A percentile compares a stretch with the other conserved stretches of the same genome.
Conservation (phyloP, 2,113 vertebrate genomes). For the Riparia riparia region DNA sequence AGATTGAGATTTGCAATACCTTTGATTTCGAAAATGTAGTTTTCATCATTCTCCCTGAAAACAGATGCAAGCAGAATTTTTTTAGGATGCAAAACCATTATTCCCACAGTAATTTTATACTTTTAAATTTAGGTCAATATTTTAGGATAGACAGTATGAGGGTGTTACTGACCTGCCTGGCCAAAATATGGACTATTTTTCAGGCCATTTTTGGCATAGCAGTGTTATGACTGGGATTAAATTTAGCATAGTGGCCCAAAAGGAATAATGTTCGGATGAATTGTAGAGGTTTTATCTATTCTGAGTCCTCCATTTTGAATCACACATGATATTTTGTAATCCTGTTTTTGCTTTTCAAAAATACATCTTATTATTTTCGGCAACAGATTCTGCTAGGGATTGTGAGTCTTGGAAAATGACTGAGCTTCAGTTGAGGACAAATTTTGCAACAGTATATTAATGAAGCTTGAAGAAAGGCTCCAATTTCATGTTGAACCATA, state of each 20-base stretch:
- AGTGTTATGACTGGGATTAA: not conserved
- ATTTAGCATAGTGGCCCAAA: not conserved
- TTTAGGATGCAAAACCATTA: not conserved
- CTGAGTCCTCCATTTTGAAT: not conserved
- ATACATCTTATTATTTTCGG: not conserved
- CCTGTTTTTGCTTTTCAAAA: not conserved
- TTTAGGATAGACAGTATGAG: not conserved
- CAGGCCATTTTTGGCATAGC: not conserved
- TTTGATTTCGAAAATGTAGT: not conserved
- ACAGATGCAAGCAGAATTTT: not conserved
- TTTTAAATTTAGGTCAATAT: not conserved
- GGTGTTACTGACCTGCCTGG: not conserved
- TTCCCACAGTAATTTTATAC: not conserved
- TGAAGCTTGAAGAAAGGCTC: conserved; percentile 44
- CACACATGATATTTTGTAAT: not conserved
- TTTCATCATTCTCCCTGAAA: not conserved
- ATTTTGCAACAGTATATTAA: conserved; percentile 51
- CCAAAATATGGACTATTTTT: not conserved
- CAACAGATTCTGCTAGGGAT: not conserved
- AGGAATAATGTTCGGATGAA: not conserved
- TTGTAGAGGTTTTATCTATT: not conserved
- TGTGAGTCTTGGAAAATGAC: conserved; percentile 27
- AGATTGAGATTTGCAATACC: not conserved
- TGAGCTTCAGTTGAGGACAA: conserved; percentile 27
- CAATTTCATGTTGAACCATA: conserved; percentile 44